Base-by-base conservation (phyloP, 2,113 vertebrate genomes). In the Malurus alboscapulatus region DNA sequence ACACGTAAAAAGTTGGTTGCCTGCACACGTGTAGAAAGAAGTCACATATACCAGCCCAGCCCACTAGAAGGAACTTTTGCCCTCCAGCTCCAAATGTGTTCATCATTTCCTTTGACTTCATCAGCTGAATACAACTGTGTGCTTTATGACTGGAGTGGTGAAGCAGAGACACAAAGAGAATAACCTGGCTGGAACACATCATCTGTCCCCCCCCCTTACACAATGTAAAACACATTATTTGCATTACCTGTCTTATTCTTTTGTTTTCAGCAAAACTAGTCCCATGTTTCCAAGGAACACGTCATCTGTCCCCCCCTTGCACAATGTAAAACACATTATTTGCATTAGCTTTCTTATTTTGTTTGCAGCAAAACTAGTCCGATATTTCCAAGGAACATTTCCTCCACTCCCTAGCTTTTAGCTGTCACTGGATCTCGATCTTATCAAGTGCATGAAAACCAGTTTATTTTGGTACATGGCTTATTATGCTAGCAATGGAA, bases 221-320 rank as follows among this genome's bases (percentile, higher is more conserved):
- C 32, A 77, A 58, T 17, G 36, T 9, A 67, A 66, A 71, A 12
- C 34, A 78, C 57, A 48, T 51, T 45, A 87, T 76, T 86, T 93
- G 59, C 16, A 10, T 75, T n/a, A 59, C 78, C 27, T 57, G 29
- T 50, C 67, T 80, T 68, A 78, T 38, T 38, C 38, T 42, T 82
- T 84, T 93, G 47, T 77, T 93, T 71, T 69, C 89, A 86, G 68
- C 34, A 93, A 59, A 87, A 77, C 55, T 44, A 83, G 72, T 32
- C 58, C 67, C 42, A 38, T 6, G 6, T 50, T 84, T 66, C 30
- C 59, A 86, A 66, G 38, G 38, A 38, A 58, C 26, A 61, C 9
- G 1, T 75, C 69, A 87, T 21, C 16, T 62, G 44, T 14, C 12
- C 12, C 12, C 17, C 2, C 11, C 15, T 50, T 45, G 59, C 7